Conservation (phyloP, 2,888 invertebrate genomes). For the Agriopis leucophaearia region DNA sequence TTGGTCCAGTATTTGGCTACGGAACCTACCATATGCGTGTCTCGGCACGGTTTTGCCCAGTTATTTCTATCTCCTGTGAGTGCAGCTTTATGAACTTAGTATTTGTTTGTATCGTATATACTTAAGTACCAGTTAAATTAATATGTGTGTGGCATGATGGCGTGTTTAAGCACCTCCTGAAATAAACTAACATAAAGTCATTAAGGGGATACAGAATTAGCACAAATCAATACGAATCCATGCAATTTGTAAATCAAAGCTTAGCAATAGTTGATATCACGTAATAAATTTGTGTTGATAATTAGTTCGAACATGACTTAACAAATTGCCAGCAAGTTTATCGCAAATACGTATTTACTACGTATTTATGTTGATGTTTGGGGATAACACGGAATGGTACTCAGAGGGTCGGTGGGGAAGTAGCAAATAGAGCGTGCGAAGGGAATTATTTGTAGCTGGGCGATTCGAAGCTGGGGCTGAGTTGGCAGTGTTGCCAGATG, state of each 20-base stretch:
- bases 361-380: conserved; percentile 38
- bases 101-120: too few relatives aligned
- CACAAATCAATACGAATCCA: conserved; percentile 2
- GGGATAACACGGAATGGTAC: conserved; percentile 50
- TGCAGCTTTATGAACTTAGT: too few relatives aligned
- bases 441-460: conserved; percentile 66
- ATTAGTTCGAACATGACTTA: conserved; percentile 33
- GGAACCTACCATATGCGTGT: too few relatives aligned
- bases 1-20: too few relatives aligned
- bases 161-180: background rate
- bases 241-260: conserved; percentile 11
- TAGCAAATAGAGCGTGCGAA: conserved; percentile 66
- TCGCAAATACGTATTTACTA: conserved; percentile 18
- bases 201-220: background rate
- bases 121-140: too few relatives aligned
- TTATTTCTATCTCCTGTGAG: too few relatives aligned
- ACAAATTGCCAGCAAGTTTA: conserved; percentile 25
- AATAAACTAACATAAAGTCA: too few relatives aligned
- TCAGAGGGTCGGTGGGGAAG: conserved; percentile 48
- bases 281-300: conserved; percentile 21
- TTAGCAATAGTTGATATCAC: background rate
- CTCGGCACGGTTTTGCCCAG: too few relatives aligned
- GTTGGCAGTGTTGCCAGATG: conserved; percentile 24
- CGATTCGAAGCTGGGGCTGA: conserved; percentile 53
- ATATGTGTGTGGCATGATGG: too few relatives aligned